Conservation (phyloP, 2,888 invertebrate species). For the Drosophila helvetica region DNA sequence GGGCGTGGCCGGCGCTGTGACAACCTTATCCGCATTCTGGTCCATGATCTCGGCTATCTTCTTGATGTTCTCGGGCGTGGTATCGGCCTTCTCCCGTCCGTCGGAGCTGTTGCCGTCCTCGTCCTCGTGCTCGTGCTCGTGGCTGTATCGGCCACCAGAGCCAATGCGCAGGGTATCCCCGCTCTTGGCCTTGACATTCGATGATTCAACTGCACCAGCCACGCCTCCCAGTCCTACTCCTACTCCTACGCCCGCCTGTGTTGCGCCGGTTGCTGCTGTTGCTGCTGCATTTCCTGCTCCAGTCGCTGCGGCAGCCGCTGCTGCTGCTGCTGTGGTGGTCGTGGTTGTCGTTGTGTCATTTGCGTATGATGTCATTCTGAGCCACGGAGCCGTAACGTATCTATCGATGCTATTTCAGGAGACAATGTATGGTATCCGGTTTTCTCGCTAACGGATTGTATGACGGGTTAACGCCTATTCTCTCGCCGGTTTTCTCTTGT, state of each 20-base stretch:
- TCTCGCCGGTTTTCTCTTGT: conserved; percentile 55
- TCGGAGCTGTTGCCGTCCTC: conserved; percentile 75
- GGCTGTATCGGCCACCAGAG: conserved; percentile 36
- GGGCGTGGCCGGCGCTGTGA: conserved; percentile 17
- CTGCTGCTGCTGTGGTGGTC: conserved; percentile 47
- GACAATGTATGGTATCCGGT: conserved; percentile 6
- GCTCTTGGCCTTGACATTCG: conserved; percentile 41
- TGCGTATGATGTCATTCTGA: conserved; percentile 74
- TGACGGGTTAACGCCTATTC: conserved; percentile 52
- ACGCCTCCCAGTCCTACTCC: conserved; percentile 23
- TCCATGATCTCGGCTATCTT: conserved; percentile 83
- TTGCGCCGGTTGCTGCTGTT: conserved; percentile 27
- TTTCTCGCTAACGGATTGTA: conserved; percentile 11
- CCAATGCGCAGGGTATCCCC: conserved; percentile 34
- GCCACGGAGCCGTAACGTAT: conserved; percentile 24
- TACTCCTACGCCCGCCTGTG: conserved; percentile 7
- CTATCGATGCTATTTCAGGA: conserved; percentile 20
- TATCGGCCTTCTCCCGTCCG: conserved; percentile 83
- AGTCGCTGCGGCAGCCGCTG: conserved; percentile 25
- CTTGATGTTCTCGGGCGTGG: conserved; percentile 83
- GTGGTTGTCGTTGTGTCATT: conserved; percentile 69
- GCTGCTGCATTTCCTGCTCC: conserved; percentile 18
- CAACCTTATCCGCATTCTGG: conserved; percentile 37
- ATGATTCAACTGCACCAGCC: conserved; percentile 34
- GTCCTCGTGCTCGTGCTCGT: conserved; percentile 66